phyloP scores from a whole-genome alignment of 92 coral and sea anemone species.

The Umimayanthus kanabou region DNA sequence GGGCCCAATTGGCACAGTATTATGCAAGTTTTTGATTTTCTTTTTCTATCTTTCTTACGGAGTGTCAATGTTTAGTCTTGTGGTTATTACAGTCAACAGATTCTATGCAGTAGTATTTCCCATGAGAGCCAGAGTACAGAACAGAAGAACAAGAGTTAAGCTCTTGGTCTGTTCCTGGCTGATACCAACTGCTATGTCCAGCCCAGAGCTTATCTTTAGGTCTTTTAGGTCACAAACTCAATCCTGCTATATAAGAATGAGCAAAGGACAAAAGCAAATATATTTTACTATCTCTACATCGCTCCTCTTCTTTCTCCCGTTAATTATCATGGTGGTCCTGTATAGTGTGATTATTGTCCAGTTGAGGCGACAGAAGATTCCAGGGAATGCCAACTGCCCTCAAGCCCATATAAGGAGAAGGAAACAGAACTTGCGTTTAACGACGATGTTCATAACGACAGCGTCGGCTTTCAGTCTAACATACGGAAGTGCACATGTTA shows the following conservation, averaged over 20 bases:
- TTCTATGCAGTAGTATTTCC: constrained; percentile 1
- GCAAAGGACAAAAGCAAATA: not conserved
- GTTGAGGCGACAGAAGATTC: too few species aligned
- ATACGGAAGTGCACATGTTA: not conserved
- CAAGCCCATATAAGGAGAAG: not conserved
- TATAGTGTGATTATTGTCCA: not conserved
- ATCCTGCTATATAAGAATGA: not conserved
- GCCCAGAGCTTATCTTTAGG: not conserved
- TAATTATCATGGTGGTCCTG: not conserved
- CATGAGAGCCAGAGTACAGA: not conserved
- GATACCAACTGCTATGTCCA: not conserved
- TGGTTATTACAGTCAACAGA: not conserved
- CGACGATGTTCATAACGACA: not conserved
- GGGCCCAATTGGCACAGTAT: not conserved
- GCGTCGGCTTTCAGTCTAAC: not conserved
- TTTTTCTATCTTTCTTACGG: not conserved
- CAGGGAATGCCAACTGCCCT: not conserved
- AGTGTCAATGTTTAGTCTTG: not conserved
- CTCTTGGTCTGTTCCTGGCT: not conserved
- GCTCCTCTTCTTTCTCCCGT: not conserved
- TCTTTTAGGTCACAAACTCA: not conserved
- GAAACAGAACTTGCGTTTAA: not conserved
- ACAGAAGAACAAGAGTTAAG: not conserved
- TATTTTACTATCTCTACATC: not conserved
- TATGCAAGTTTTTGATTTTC: not conserved